Evolutionary conservation across 2,113 vertebrate species (phyloP), one percentile per base, ranked within the genome.

Genomic region (Platycercus adscitus): DNA sequence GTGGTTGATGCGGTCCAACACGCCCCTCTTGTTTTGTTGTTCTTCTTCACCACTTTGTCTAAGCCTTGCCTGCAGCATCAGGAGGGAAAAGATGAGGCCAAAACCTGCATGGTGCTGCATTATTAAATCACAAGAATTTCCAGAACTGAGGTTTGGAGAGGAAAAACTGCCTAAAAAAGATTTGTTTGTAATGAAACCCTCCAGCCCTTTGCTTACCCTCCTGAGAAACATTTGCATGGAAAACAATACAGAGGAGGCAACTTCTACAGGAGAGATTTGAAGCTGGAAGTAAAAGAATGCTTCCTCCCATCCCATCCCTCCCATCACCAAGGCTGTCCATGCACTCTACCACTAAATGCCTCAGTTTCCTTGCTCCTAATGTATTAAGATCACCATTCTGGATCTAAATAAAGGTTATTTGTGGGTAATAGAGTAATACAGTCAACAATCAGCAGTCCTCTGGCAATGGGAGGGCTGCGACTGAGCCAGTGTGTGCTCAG

Each of bases 71-170:
- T 84, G 49, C 52, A 79, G 55, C 39, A 25, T 66, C 83, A 68
- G 79, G 25, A 37, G 86, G 81, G 44, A 93, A 65, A 78, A 86
- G 29, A 88, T 50, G 23, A 35, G 60, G 65, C 52, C 9, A 56
- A 75, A 52, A 81, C 25, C 47, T 2, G 23, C 28, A 60, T 14
- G 39, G 18, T 52, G 13, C 33, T 69, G 29, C 39, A 47, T 81
- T 88, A 88, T 91, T 95, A 68, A 92, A 88, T 91, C n/a, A 78
- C 50, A 52, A n/a, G 91, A 70, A 92, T 86, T 91, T 95, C 66
- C 58, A 80, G 73, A 91, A 71, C 33, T 28, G 47, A 91, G 17
- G 29, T 13, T 29, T 47, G 52, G 60, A 78, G 46, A 88, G 52
- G 5, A 46, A 84, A 77, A 69, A 31, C 23, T 21, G 39, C 31